phyloP scores from a whole-genome alignment of 2,888 invertebrate genomes.

The Brachypalpus laphriformis region DNA sequence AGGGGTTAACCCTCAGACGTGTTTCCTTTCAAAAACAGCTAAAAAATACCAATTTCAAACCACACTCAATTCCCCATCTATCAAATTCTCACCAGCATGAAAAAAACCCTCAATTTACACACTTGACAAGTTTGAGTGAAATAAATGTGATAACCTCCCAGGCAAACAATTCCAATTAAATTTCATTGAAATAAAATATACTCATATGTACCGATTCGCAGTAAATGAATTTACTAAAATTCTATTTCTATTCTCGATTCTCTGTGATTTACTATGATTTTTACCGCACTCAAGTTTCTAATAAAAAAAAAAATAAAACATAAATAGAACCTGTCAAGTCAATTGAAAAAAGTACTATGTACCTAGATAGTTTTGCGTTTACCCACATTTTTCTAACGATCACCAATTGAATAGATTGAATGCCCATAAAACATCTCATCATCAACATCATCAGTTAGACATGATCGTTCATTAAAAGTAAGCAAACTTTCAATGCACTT shows the following conservation, averaged over 20 bases:
- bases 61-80: not conserved
- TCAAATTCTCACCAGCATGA: not conserved
- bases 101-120: constrained; percentile 24
- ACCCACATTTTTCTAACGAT: constrained; percentile 20
- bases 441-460: not conserved
- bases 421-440: constrained; percentile 18
- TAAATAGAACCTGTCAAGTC: not conserved
- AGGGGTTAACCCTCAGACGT: not conserved
- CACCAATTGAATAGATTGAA: constrained; percentile 50
- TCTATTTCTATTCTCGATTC: constrained; percentile 24
- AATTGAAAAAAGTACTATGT: not conserved
- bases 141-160: constrained; percentile 5
- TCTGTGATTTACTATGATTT: constrained; percentile 2
- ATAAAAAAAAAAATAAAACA: not conserved
- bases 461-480: constrained; percentile 5
- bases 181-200: constrained; percentile 59
- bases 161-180: constrained; percentile 41
- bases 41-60: not conserved
- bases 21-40: not conserved
- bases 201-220: constrained; percentile 25
- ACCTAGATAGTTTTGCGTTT: not conserved
- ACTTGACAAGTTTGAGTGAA: constrained; percentile 19
- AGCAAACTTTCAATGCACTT: constrained; percentile 8
- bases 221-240: constrained; percentile 25
- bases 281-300: not conserved